These are phyloP conservation scores for Coelogynopora nodosa DNA, from an alignment of 2,888 invertebrate genomes.

Conservation along the genomic window DNA sequence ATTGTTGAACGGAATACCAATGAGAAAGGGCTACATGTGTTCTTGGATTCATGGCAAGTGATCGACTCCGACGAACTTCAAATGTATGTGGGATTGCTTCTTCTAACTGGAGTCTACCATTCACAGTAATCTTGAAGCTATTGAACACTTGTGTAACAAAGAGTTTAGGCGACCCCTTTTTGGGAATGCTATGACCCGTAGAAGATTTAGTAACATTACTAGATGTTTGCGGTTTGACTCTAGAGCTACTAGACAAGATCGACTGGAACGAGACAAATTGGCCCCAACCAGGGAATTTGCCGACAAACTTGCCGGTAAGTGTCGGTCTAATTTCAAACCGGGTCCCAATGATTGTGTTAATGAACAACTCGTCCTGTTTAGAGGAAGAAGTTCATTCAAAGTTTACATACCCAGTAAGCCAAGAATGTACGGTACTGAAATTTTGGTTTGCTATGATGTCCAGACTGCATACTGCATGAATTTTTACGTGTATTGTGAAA, in stretches of 20 bases:
- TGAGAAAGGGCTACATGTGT: too few species aligned
- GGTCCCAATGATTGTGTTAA: constrained; percentile 20
- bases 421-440: not conserved
- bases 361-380: constrained; percentile 9
- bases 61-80: too few species aligned
- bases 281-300: not conserved
- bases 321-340: constrained; percentile 2
- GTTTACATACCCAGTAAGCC: constrained; percentile 15
- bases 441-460: not conserved
- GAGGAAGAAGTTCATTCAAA: constrained; percentile 25
- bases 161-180: not conserved
- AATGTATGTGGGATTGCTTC: too few species aligned
- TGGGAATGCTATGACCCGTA: not conserved
- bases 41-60: too few species aligned
- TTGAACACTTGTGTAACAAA: not conserved
- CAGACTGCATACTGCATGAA: not conserved
- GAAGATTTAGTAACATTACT: not conserved
- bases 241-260: not conserved
- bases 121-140: not conserved
- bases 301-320: constrained; percentile 5
- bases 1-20: too few species aligned
- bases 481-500: not conserved
- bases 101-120: not conserved
- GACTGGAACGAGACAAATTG: not conserved
- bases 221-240: not conserved